Conservation (phyloP, 64 coral and sea anemone genomes). For the Montipora foliosa region DNA sequence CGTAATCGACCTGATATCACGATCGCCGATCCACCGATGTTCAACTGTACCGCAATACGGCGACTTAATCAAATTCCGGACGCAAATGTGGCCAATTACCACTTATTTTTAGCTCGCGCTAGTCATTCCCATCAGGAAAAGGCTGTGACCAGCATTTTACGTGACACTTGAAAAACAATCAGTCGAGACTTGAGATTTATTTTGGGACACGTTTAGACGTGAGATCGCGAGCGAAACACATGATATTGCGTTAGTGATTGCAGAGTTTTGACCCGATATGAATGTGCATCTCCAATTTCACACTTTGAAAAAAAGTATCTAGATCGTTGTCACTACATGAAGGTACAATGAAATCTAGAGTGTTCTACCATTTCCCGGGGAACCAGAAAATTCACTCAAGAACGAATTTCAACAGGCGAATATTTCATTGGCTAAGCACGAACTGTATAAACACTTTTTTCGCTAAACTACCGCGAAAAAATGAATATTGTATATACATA, state of each 20-base stretch:
- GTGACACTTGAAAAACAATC: constrained; percentile 58
- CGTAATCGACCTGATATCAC: background rate
- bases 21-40: background rate
- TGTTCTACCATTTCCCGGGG: constrained; percentile 55
- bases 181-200: constrained; percentile 56
- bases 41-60: background rate
- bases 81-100: constrained; percentile 29
- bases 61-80: constrained; percentile 17
- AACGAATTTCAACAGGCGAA: constrained; percentile 48
- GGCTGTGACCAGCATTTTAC: constrained; percentile 37
- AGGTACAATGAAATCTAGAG: constrained; percentile 15
- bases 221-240: constrained; percentile 47
- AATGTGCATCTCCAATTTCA: constrained; percentile 5
- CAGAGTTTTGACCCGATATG: constrained; percentile 13
- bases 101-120: constrained; percentile 18
- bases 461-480: constrained; percentile 37
- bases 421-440: constrained; percentile 53
- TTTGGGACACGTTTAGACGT: constrained; percentile 55
- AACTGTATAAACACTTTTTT: constrained; percentile 73
- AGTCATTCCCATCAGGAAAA: background rate
- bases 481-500: constrained; percentile 71
- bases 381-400: constrained; percentile 36
- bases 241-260: constrained; percentile 41
- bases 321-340: background rate
- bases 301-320: background rate